A percentile compares a stretch with the other conserved stretches of the same genome.
These are phyloP conservation scores for Pteropus rufus DNA, from an alignment of 2,797 vertebrate species.

Conservation along the genomic window DNA sequence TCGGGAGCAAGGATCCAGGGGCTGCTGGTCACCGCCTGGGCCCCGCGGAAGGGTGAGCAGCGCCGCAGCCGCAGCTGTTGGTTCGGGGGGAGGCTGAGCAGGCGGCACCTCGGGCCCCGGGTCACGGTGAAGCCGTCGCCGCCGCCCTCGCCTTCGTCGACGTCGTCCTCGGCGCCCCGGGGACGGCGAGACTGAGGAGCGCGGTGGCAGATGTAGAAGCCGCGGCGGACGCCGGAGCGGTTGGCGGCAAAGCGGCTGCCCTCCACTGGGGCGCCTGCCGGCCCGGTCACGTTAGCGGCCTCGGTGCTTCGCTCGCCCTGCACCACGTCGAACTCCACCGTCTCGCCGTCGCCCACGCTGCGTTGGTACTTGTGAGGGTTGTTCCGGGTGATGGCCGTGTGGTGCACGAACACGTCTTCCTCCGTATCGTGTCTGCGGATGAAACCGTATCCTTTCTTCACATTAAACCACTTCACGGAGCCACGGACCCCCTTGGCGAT, in stretches of 20 bases:
- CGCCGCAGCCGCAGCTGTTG: not conserved
- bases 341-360: not conserved
- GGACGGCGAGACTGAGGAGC: accelerated
- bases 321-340: not conserved
- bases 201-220: not conserved
- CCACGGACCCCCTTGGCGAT: conserved; percentile 81
- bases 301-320: not conserved
- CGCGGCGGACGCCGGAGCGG: not conserved
- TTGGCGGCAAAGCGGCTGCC: not conserved
- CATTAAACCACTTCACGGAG: conserved; percentile 86
- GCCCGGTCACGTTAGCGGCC: not conserved
- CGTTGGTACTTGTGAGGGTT: conserved; percentile 33
- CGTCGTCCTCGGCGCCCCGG: not conserved
- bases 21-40: accelerated
- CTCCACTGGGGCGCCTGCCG: not conserved
- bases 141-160: too few species aligned
- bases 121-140: not conserved
- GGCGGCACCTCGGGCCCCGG: not conserved
- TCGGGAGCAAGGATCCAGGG: not conserved
- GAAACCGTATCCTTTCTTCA: conserved; percentile 88
- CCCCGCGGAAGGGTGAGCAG: not conserved
- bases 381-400: not conserved
- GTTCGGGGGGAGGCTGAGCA: not conserved
- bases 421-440: conserved; percentile 79
- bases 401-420: not conserved